Base-by-base conservation (phyloP, 2,888 invertebrate genomes). In the Entomobrya multifasciata region DNA sequence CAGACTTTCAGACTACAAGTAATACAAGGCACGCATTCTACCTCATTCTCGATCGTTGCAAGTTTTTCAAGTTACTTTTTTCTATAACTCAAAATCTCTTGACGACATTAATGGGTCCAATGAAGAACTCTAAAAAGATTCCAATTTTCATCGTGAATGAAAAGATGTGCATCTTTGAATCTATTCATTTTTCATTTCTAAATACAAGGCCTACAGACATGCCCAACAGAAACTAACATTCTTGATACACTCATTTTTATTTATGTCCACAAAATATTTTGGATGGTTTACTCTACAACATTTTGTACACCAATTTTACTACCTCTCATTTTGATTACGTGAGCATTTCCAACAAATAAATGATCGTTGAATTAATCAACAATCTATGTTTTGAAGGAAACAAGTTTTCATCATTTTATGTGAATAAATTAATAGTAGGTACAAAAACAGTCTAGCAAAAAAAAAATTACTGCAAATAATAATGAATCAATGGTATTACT, bases 121-220 rank as follows among this genome's bases (percentile, higher is more conserved):
- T 17, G 67, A 41, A 22, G 70, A 49, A 70, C 25, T 27, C 47
- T n/a, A 15, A 62, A 22, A 70, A 70, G 70, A 70, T 70, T 70
- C 47, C 70, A 70, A 70, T 70, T 70, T 70, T 70, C 47, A 70
- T 47, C 47, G 36, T 70, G 70, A 70, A 47, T 70, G 47, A 70
- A 70, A 47, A 22, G 25, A 70, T 70, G 70, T 47, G 47, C 44
- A 47, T 70, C 70, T 25, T 44, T 70, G 44, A 70, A 70, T 70
- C 70, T 70, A 70, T 47, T 70, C 70, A 70, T 25, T 70, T 67
- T 70, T 49, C 44, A 47, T 49, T 70, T 49, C 70, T 8, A 17
- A 47, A 47, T 47, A 70, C 47, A 36, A 17, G 36, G 65, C 41
- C 41, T 67, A 67, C 20, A 36, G 36, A 36, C 8, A 41, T 41